Base-by-base conservation (phyloP, 2,888 invertebrate species). In the Pollenia amentaria region DNA sequence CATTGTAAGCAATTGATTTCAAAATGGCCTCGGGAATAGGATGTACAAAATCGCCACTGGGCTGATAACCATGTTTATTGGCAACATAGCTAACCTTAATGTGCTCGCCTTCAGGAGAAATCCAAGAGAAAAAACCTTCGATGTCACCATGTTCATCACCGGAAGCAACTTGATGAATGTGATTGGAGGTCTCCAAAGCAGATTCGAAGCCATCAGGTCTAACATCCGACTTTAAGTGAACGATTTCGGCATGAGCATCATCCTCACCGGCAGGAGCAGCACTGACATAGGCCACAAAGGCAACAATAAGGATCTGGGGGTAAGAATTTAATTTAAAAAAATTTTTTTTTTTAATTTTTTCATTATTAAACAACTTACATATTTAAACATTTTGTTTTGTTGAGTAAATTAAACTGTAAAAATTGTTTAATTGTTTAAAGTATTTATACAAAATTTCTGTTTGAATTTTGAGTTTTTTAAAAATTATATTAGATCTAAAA, bases 1-100 rank as follows among this genome's bases (percentile, higher is more conserved):
- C 93, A 89, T 91, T 94, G 93, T 93, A 95, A 89, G 94, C 94
- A 42, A 95, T 89, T 12, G 90, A 75, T 60, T 88, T 88, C 11
- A 89, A 16, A 72, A 91, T 90, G 44, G 86, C 88, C 9, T 78
- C 88, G 72, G 90, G 90, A n/a, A 88, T 78, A 86, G 90, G 89
- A 83, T 89, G 90, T 44, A 88, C 21, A 6, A 88, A 55, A 21
- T 86, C 85, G 44, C 90, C 85, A 12, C 38, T 29, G 62, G 91
- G 90, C 64, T 91, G 90, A 69, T 88, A 90, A 29, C 92, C 93
- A 62, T 91, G 76, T 80, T 92, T 92, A 85, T 92, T 89, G 69
- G 91, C 92, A 29, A 90, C 87, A 85, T 91, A 93, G 9, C 42
- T 42, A 4, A 93, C 85, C 1, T 89, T 76, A 21, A 92, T 77